Percentiles rank a stretch among this genome's conserved stretches.
phyloP scores from a whole-genome alignment of 1,140 invertebrate species.

The Diorhabda elongata region DNA sequence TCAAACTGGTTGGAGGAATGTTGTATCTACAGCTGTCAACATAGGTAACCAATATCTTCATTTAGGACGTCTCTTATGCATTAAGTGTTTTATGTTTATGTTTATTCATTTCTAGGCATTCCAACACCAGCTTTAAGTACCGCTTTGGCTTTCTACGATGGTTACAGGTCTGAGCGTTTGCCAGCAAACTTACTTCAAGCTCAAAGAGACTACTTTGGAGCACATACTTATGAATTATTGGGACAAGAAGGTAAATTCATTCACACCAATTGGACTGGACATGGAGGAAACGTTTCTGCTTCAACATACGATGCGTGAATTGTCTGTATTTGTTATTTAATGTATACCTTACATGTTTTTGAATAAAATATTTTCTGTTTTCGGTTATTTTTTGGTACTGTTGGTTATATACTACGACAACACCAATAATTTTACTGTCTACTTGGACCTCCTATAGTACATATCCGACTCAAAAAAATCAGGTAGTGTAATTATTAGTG shows the following conservation, averaged over 20 bases:
- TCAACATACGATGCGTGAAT: conserved; percentile 88
- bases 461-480: too few species aligned
- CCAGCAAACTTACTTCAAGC: conserved; percentile 63
- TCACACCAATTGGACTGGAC: conserved; percentile 99
- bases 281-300: conserved; percentile 93
- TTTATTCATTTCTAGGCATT: conserved; percentile 65
- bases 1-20: conserved; percentile 70
- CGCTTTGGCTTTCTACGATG: conserved; percentile 96
- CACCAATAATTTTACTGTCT: too few species aligned
- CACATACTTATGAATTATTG: conserved; percentile 95
- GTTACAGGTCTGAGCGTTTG: conserved; percentile 59
- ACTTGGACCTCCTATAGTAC: too few species aligned
- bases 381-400: too few species aligned
- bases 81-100: background rate
- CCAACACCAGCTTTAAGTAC: conserved; percentile 89
- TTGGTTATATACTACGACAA: too few species aligned
- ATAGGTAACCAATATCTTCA: conserved; percentile 28
- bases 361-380: background rate
- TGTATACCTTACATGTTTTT: background rate
- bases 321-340: background rate
- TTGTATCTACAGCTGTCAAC: conserved; percentile 58
- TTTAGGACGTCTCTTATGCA: background rate
- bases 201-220: conserved; percentile 98
- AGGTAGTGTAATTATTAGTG: too few species aligned
- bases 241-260: conserved; percentile 83